Percentiles rank a stretch among this genome's conserved stretches.
Conservation (phyloP, 2,113 vertebrate species). For the Cheirogaleus medius region DNA sequence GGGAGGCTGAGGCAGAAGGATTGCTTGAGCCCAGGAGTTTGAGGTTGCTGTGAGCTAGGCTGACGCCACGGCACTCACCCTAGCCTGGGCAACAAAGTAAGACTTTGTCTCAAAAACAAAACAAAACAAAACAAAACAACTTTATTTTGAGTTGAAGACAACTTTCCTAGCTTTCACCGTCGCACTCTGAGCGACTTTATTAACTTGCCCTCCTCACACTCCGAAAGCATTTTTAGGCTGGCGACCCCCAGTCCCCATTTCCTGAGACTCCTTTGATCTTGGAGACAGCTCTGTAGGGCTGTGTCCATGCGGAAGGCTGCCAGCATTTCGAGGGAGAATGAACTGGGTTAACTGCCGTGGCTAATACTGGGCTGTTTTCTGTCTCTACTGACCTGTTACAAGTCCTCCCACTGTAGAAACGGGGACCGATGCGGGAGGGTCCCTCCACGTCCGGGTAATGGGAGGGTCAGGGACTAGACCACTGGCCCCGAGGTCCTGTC, state of each 20-base stretch:
- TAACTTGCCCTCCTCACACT: neutral
- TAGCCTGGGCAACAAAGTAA: too few species aligned
- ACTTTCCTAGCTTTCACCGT: neutral
- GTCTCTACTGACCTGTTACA: neutral
- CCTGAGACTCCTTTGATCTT: neutral
- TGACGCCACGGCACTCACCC: too few species aligned
- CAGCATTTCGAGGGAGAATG: neutral
- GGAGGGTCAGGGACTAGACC: neutral
- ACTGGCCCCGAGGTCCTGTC: neutral
- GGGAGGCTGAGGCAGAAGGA: too few species aligned
- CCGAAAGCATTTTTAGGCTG: neutral
- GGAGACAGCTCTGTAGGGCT: neutral
- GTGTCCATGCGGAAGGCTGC: too few species aligned
- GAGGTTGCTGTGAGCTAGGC: too few species aligned
- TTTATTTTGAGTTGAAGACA: neutral
- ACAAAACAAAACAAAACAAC: neutral
- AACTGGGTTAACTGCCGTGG: neutral
- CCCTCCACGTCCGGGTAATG: neutral
- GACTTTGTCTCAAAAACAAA: too few species aligned
- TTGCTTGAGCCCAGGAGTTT: too few species aligned
- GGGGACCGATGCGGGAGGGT: neutral
- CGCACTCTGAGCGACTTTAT: neutral
- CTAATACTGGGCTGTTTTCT: neutral
- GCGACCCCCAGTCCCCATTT: neutral
- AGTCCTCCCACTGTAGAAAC: neutral